These are phyloP conservation scores for Heteractis magnifica DNA, from an alignment of 92 coral and sea anemone genomes.

Conservation along the genomic window DNA sequence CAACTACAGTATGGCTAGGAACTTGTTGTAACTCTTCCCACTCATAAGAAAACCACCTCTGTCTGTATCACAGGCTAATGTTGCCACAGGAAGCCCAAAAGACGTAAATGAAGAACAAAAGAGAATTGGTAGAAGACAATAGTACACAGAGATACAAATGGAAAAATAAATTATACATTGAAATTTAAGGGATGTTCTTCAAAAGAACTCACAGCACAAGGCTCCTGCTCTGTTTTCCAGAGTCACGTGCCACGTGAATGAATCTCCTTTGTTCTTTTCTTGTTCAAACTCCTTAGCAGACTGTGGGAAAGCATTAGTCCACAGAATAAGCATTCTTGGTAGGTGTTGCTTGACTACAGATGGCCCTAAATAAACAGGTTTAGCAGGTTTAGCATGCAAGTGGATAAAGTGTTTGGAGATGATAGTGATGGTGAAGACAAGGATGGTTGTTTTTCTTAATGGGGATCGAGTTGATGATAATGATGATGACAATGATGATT, in stretches of 20 bases:
- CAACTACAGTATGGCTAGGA: too few relatives aligned
- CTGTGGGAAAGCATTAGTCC: slow-evolving; percentile 91
- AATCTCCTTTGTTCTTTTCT: slow-evolving; percentile 91
- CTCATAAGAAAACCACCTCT: too few relatives aligned
- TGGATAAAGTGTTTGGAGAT: neutral
- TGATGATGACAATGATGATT: neutral
- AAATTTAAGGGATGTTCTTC: neutral
- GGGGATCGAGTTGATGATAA: neutral
- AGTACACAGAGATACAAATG: neutral
- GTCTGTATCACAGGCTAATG: too few relatives aligned
- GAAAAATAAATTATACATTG: neutral
- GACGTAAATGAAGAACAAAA: too few relatives aligned
- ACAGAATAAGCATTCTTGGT: slow-evolving; percentile 85
- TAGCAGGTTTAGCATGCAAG: neutral
- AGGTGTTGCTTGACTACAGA: slow-evolving; percentile 88
- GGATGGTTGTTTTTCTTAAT: neutral
- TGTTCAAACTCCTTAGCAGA: slow-evolving; percentile 89
- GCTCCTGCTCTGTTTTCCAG: slow-evolving; percentile 98
- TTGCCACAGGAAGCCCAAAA: too few relatives aligned
- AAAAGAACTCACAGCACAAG: slow-evolving; percentile 72
- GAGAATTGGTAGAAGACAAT: neutral
- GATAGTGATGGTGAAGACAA: neutral
- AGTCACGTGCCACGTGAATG: slow-evolving; percentile 97
- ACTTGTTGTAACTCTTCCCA: too few relatives aligned
- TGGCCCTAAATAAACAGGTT: slow-evolving; percentile 59